Percentiles rank a stretch among this genome's conserved stretches.
phyloP scores from a whole-genome alignment of 2,797 vertebrate genomes.

The Darevskia nairensis region DNA sequence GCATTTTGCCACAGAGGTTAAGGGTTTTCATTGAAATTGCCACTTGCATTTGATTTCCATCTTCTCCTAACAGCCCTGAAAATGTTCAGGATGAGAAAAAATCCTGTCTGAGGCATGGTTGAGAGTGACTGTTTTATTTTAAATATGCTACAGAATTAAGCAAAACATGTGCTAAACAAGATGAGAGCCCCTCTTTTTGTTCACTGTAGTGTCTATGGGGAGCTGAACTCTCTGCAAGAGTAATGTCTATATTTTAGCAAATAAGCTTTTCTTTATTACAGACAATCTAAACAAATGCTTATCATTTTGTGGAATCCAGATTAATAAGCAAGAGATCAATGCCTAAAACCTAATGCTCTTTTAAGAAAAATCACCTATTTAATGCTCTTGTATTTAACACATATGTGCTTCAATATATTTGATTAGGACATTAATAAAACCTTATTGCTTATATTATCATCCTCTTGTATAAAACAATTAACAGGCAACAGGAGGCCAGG shows the following conservation, averaged over 20 bases:
- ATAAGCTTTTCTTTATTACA: slow-evolving; percentile 48
- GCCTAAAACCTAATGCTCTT: slow-evolving; percentile 71
- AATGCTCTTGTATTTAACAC: slow-evolving; percentile 62
- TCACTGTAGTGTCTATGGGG: slow-evolving; percentile 27
- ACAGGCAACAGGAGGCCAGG: slow-evolving; percentile 61
- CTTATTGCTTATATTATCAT: slow-evolving; percentile 71
- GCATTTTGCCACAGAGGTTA: slow-evolving; percentile 36
- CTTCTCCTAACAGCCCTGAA: not conserved
- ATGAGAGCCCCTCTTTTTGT: slow-evolving; percentile 36
- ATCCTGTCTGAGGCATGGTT: not conserved
- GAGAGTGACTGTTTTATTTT: slow-evolving; percentile 36
- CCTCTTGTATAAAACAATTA: slow-evolving; percentile 73
- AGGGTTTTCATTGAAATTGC: slow-evolving; percentile 33
- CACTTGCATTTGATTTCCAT: slow-evolving; percentile 40
- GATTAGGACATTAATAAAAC: slow-evolving; percentile 72
- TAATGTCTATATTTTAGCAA: slow-evolving; percentile 49
- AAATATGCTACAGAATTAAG: slow-evolving; percentile 44
- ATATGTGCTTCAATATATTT: slow-evolving; percentile 70
- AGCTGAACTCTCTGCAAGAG: slow-evolving; percentile 4
- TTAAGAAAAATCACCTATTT: slow-evolving; percentile 72
- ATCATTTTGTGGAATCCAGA: slow-evolving; percentile 61
- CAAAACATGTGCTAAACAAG: slow-evolving; percentile 37
- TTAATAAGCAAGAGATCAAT: slow-evolving; percentile 73
- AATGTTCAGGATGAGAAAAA: slow-evolving; percentile 20
- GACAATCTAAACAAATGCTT: slow-evolving; percentile 65